Evolutionary conservation across 2,888 invertebrate species (phyloP), one percentile per base, ranked within the genome.

Genomic region (Athripsodes cinereus): DNA sequence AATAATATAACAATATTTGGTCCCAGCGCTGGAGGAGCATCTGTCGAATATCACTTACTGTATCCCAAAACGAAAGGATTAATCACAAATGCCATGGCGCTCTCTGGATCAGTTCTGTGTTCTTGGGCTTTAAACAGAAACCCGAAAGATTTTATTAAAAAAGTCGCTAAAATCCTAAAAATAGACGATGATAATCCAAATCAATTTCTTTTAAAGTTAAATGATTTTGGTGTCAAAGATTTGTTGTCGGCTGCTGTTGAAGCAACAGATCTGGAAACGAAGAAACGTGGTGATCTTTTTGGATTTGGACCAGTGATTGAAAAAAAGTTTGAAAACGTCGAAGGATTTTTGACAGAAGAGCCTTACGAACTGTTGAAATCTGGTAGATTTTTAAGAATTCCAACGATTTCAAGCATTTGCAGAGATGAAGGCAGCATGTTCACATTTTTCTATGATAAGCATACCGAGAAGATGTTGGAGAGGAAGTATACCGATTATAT

Each of bases 341-440:
- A 59, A 18, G 22, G 53, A 31, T 61, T 61, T 54, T 34, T 57
- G 6, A 46, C 31, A 18, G 0, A 75, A 75, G 53, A 71, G 64
- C 67, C 86, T 68, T 51, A 83, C 65, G 64, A 79, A 50, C 69
- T 79, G 6, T 57, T 81, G 13, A 71, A 71, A 58, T 66, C 67
- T 53, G 72, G 72, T 13, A 68, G 68, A 40, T 72, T 74, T 31
- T 68, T 75, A 19, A 70, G 75, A 0, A 76, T 80, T 2, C 81
- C 83, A 1, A 67, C 75, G 0, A 73, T 83, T 3, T 71, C 80
- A 63, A 82, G 83, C 0, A 68, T 81, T 1, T 82, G 78, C 53
- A 79, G 81, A 0, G 78, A 76, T 0, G 83, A 83, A 69, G 83
- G 81, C 0, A 62, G 81, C 1, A 72, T 77, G 0, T 52, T 61